These are phyloP conservation scores for Styela plicata DNA, from an alignment of 23 tunicate genomes.

Conservation along the genomic window DNA sequence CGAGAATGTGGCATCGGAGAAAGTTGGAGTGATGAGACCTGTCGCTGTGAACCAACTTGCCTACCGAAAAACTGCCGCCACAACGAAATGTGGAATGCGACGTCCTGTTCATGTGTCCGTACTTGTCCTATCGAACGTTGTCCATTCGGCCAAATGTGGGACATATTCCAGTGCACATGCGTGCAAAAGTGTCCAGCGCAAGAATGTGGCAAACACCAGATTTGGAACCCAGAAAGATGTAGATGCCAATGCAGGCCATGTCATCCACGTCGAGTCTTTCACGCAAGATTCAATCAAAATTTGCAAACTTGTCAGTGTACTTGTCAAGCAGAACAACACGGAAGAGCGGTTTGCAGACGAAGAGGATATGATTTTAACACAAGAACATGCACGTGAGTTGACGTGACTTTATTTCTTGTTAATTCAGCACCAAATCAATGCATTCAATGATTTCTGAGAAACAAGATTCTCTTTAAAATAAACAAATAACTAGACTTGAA, in stretches of 20 bases:
- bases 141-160: conserved; percentile 45
- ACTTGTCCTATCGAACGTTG: conserved; percentile 39
- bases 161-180: conserved; percentile 51
- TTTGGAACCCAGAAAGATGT: conserved; percentile 66
- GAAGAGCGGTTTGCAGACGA: conserved; percentile 19
- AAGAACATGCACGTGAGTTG: conserved; percentile 25
- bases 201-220: conserved; percentile 48
- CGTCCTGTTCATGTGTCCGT: conserved; percentile 39
- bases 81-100: conserved; percentile 52
- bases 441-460: too few relatives aligned
- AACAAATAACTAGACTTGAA: too few relatives aligned
- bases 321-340: not conserved
- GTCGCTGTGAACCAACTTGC: conserved; percentile 68
- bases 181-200: conserved; percentile 36
- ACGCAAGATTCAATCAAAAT: conserved; percentile 49
- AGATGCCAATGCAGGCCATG: conserved; percentile 68
- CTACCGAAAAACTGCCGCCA: conserved; percentile 48
- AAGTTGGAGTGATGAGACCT: conserved; percentile 60
- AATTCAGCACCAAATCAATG: not conserved
- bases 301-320: conserved; percentile 40
- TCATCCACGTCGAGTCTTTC: conserved; percentile 49
- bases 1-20: conserved; percentile 42
- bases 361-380: not conserved
- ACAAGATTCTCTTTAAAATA: too few relatives aligned
- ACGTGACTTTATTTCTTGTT: not conserved